These are phyloP conservation scores for Amblyopsis rosae DNA, from an alignment of 2,113 vertebrate genomes.

Conservation along the genomic window DNA sequence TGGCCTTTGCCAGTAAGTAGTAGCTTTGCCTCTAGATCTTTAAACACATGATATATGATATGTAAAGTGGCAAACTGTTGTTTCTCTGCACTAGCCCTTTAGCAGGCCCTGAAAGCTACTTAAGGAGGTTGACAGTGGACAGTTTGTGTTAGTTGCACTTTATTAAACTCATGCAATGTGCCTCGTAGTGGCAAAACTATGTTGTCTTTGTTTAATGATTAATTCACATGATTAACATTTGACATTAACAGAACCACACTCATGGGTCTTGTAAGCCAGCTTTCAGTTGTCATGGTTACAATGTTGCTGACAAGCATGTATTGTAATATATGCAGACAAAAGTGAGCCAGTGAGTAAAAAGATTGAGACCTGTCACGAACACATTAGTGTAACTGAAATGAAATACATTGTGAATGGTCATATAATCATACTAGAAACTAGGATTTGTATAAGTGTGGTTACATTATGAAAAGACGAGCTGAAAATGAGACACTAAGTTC, in stretches of 20 bases:
- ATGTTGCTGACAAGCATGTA: not conserved
- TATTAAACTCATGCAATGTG: slow-evolving; percentile 72
- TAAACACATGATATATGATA: slow-evolving; percentile 4
- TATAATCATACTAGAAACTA: too few relatives aligned
- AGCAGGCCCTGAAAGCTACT: slow-evolving; percentile 35
- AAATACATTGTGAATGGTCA: too few relatives aligned
- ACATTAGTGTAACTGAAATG: too few relatives aligned
- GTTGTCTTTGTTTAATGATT: slow-evolving; percentile 24
- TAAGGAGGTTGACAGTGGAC: slow-evolving; percentile 29
- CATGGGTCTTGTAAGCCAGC: too few relatives aligned
- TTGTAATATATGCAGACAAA: not conserved
- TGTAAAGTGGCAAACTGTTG: slow-evolving; percentile 40
- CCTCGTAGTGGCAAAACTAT: slow-evolving; percentile 44
- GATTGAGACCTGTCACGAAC: not conserved
- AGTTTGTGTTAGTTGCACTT: slow-evolving; percentile 74
- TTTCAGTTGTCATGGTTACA: too few relatives aligned
- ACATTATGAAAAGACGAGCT: too few relatives aligned
- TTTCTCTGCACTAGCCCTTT: slow-evolving; percentile 45
- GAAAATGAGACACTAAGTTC: too few relatives aligned
- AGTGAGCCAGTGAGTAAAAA: not conserved
- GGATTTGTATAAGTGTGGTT: too few relatives aligned
- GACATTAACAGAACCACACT: too few relatives aligned
- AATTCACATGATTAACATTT: too few relatives aligned
- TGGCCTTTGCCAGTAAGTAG: slow-evolving; percentile 42
- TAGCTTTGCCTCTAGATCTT: slow-evolving; percentile 36